phyloP scores from a whole-genome alignment of 53 echinoderm and acorn worm genomes.

The Echinarachnius parma region DNA sequence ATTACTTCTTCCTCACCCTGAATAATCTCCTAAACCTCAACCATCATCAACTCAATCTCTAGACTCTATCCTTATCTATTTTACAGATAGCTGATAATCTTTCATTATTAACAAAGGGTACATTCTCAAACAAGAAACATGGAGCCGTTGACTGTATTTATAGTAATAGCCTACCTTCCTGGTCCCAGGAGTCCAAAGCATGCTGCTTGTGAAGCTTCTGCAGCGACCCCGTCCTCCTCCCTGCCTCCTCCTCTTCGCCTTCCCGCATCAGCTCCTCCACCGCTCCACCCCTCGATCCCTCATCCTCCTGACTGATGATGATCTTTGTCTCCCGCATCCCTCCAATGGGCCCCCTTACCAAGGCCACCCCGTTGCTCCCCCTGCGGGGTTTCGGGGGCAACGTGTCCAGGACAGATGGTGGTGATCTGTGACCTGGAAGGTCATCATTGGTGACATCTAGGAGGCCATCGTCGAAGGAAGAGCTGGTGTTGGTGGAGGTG shows the following conservation, averaged over 20 bases:
- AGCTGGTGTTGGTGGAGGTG: conserved; percentile 26
- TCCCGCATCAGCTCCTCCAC: background rate
- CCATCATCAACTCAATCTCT: too few relatives aligned
- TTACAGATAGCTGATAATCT: too few relatives aligned
- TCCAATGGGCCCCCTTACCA: conserved; percentile 1
- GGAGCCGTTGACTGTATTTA: background rate
- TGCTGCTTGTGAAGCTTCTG: conserved; percentile 39
- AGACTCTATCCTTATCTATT: too few relatives aligned
- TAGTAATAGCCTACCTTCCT: conserved; percentile 21
- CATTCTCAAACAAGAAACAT: too few relatives aligned
- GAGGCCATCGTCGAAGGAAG: conserved; percentile 15
- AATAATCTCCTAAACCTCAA: too few relatives aligned
- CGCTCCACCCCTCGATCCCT: background rate
- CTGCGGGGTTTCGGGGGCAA: background rate
- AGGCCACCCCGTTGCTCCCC: background rate
- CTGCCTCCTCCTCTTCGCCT: background rate
- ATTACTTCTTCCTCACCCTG: too few relatives aligned
- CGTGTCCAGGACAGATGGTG: background rate
- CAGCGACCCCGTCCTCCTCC: conserved; percentile 15
- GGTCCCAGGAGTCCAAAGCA: conserved; percentile 38
- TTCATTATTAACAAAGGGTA: too few relatives aligned
- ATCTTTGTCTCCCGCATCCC: conserved; percentile 18
- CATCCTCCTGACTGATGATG: conserved; percentile 34
- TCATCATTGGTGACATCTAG: background rate
- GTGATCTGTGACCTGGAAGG: background rate